These are phyloP conservation scores for Babylonia areolata DNA, from an alignment of 1,140 invertebrate genomes.

Conservation along the genomic window DNA sequence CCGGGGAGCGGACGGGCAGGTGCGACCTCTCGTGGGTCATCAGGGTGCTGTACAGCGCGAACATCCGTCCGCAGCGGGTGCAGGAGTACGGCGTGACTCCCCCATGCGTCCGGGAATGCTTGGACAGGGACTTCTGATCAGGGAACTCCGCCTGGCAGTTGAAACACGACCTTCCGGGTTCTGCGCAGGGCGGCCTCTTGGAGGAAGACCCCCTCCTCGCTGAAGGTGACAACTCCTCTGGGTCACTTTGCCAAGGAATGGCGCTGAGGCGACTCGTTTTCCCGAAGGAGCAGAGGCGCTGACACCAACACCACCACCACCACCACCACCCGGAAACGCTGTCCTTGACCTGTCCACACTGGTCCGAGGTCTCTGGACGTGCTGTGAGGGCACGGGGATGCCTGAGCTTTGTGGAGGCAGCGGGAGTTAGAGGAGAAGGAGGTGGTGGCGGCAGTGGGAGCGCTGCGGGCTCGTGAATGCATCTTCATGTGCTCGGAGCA, in stretches of 20 bases:
- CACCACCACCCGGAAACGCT: background rate
- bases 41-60: slow-evolving; percentile 18
- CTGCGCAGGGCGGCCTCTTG: background rate
- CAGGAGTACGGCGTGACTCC: slow-evolving; percentile 23
- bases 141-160: slow-evolving; percentile 23
- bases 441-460: background rate
- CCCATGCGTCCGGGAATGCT: background rate
- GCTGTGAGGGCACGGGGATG: background rate
- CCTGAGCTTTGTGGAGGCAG: background rate
- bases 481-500: background rate
- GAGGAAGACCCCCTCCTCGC: background rate
- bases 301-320: background rate
- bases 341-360: background rate
- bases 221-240: background rate
- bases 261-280: background rate
- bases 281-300: background rate
- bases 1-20: background rate
- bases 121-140: background rate
- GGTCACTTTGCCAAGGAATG: background rate
- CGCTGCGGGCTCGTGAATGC: background rate
- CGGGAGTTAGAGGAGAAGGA: background rate
- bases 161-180: background rate
- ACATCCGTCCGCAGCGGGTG: slow-evolving; percentile 17
- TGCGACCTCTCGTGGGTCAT: slow-evolving; percentile 14
- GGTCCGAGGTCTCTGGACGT: background rate